Evolutionary conservation across 1,140 invertebrate species (phyloP), one percentile per base, ranked within the genome.

Genomic region (Zaprionus vittiger): DNA sequence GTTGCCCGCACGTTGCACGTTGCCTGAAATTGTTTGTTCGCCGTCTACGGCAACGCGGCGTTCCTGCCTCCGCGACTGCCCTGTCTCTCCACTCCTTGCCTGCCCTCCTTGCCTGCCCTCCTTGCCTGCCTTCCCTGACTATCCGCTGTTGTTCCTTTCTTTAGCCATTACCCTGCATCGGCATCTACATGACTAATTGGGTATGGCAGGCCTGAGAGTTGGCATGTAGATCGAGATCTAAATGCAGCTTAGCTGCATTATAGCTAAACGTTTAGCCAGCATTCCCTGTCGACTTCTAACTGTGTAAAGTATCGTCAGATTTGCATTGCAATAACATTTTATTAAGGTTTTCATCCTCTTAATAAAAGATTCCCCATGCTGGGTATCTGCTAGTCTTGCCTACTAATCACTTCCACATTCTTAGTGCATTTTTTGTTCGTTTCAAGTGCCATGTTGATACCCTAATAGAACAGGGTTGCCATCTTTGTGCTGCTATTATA

Each of bases 1-100:
- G 55, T 41, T 62, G 71, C 49, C 49, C 37, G 59, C 64, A 22
- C 26, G 54, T 47, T 44, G 60, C 24, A 41, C 62, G 61, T 75
- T 83, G 73, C 79, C 85, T 89, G 76, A 89, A 89, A 89, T 89
- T 89, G 85, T 89, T 89, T 89, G 85, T 91, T 90, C 85, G 83
- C 83, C 80, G 74, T 86, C 70, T 63, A 77, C 31, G 75, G 71
- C 76, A 76, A 82, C 76, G 80, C 86, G 80, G 80, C 86, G 80
- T 87, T 86, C 68, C 79, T 65, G 28, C 31, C 31, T 34, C 31
- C 31, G 31, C 31, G 31, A 11, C 31, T 34, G 31, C 31, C 31
- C 9, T 34, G 31, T 34, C 31, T 22, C 2, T 4, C 28, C 7
- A n/a, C n/a, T 41, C 15, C 41, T 6, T n/a, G 28, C 7, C 28